Conservation (phyloP, 1,140 invertebrate genomes). For the Hyposmocoma kahamanoa region DNA sequence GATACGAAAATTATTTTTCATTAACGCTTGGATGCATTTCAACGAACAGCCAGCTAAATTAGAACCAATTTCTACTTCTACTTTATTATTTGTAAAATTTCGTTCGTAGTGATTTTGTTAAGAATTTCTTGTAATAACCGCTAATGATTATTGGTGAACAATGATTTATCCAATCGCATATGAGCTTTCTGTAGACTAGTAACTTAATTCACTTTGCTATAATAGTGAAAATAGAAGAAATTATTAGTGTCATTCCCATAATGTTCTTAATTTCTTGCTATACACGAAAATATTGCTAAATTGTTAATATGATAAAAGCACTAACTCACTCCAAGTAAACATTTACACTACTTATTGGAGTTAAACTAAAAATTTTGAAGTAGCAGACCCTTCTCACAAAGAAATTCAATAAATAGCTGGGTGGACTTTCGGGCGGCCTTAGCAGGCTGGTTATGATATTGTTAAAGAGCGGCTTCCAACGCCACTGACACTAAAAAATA, state of each 20-base stretch:
- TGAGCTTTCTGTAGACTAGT: too few species aligned
- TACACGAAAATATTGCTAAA: too few species aligned
- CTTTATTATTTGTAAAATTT: too few species aligned
- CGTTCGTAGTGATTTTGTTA: slow-evolving; percentile 21
- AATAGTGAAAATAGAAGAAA: too few species aligned
- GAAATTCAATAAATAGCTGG: slow-evolving; percentile 51
- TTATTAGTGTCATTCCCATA: too few species aligned
- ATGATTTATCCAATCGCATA: slow-evolving; percentile 9
- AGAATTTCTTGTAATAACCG: slow-evolving; percentile 10
- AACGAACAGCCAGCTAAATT: slow-evolving; percentile 53
- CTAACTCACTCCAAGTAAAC: too few species aligned
- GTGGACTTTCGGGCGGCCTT: slow-evolving; percentile 17
- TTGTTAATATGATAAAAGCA: too few species aligned
- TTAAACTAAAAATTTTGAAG: slow-evolving; percentile 23
- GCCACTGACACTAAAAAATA: slow-evolving; percentile 41
- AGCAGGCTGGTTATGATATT: slow-evolving; percentile 40
- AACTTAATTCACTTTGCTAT: too few species aligned
- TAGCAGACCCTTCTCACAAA: slow-evolving; percentile 33
- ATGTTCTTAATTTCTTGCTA: too few species aligned
- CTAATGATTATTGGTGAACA: slow-evolving; percentile 8
- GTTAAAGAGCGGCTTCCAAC: slow-evolving; percentile 27
- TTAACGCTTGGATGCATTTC: slow-evolving; percentile 52
- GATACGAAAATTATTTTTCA: slow-evolving; percentile 65
- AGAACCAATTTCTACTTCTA: slow-evolving; percentile 62
- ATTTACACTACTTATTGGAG: background rate